phyloP scores from a whole-genome alignment of 2,797 vertebrate genomes.

The Dendrocincla tyrannina region DNA sequence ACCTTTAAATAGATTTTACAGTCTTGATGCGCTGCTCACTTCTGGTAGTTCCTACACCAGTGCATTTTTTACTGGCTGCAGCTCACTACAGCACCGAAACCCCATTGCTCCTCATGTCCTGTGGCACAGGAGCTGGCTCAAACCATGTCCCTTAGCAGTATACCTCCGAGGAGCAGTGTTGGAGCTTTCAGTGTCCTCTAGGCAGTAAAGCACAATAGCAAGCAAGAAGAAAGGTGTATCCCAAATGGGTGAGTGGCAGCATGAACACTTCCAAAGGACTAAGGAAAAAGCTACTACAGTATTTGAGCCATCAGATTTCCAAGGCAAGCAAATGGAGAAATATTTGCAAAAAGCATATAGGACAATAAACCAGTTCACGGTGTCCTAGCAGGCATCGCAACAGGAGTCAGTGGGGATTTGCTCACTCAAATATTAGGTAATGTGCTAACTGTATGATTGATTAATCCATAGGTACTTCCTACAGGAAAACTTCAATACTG shows the following conservation, averaged over 20 bases:
- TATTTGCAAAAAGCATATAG: background rate
- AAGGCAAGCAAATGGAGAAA: background rate
- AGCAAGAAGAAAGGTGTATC: background rate
- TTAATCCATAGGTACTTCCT: background rate
- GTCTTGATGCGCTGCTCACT: fast-evolving
- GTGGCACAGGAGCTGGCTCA: background rate
- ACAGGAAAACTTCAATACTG: background rate
- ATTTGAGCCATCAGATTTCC: background rate
- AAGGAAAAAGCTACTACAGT: background rate
- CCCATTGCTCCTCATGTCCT: background rate
- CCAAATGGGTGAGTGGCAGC: background rate
- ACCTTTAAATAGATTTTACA: background rate
- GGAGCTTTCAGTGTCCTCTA: background rate
- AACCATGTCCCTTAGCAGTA: background rate
- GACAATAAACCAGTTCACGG: background rate
- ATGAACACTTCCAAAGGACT: background rate
- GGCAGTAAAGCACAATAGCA: background rate
- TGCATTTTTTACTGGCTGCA: background rate
- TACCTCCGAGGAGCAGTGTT: background rate
- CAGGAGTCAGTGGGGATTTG: background rate
- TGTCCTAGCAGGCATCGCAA: background rate
- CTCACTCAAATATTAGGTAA: background rate
- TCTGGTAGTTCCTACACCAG: background rate
- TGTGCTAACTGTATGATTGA: background rate
- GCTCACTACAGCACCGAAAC: background rate